These are phyloP conservation scores for Entosphenus tridentatus DNA, from an alignment of 2,113 vertebrate genomes.

Conservation along the genomic window DNA sequence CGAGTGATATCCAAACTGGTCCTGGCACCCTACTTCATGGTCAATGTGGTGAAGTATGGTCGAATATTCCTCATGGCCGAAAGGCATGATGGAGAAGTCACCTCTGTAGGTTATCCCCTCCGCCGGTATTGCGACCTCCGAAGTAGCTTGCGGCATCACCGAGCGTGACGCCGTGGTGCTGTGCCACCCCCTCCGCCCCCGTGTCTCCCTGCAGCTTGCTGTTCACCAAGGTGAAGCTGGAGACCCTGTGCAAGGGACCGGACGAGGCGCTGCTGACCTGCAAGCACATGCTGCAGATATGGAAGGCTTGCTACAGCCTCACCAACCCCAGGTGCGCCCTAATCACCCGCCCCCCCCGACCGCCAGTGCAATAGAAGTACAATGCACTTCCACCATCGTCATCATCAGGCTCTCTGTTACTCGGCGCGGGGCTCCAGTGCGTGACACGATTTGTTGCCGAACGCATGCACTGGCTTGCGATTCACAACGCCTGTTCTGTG, in stretches of 20 bases:
- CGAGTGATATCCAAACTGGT: no score
- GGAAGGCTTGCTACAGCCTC: constrained; percentile 97
- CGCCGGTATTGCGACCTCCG: no score
- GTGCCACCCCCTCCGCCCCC: background rate
- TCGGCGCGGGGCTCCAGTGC: background rate
- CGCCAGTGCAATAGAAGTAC: background rate
- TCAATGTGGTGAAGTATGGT: no score
- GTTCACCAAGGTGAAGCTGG: constrained; percentile 90
- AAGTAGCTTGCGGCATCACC: no score
- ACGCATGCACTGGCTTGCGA: no score
- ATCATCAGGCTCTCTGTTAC: background rate
- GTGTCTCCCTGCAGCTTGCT: constrained; percentile 35
- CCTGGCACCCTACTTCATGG: no score
- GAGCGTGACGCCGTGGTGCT: no score
- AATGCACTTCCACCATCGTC: background rate
- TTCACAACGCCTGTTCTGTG: no score
- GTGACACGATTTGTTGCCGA: background rate
- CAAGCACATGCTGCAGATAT: constrained; percentile 96
- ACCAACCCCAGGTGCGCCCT: constrained; percentile 69
- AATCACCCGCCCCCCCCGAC: background rate
- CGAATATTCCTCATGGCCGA: no score
- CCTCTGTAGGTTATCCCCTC: no score
- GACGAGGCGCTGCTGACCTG: constrained; percentile 86
- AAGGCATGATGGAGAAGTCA: no score
- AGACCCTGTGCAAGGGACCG: constrained; percentile 62